These are phyloP conservation scores for Montipora capricornis DNA, from an alignment of 64 coral and sea anemone species.

Conservation along the genomic window DNA sequence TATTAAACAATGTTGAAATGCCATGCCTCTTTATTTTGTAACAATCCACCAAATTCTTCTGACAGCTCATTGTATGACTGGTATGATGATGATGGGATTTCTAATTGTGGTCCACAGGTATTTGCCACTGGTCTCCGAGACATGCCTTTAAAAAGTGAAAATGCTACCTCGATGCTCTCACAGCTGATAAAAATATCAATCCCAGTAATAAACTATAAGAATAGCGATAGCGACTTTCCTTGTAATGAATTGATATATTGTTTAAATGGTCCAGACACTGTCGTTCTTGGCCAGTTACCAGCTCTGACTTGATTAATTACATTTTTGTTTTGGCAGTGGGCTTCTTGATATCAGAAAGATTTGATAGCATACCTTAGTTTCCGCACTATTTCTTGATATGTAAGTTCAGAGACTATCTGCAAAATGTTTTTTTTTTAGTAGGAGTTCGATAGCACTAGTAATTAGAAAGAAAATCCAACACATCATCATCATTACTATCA, in stretches of 20 bases:
- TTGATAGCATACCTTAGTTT: conserved; percentile 66
- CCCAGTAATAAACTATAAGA: conserved; percentile 90
- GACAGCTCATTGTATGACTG: conserved; percentile 82
- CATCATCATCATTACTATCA: too few relatives aligned
- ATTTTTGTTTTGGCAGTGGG: conserved; percentile 71
- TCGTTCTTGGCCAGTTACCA: conserved; percentile 46
- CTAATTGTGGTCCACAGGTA: conserved; percentile 66
- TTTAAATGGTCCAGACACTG: conserved; percentile 72
- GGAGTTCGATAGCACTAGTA: too few relatives aligned
- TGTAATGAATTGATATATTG: conserved; percentile 64
- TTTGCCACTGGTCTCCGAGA: conserved; percentile 69
- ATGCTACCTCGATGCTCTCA: conserved; percentile 62
- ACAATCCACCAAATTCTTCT: conserved; percentile 71
- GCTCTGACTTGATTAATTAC: conserved; percentile 59
- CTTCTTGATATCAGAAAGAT: conserved; percentile 66
- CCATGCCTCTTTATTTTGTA: conserved; percentile 70
- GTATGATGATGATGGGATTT: conserved; percentile 69
- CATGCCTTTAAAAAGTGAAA: conserved; percentile 60
- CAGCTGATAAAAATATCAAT: conserved; percentile 58
- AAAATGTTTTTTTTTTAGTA: too few relatives aligned
- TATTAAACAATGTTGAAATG: conserved; percentile 53
- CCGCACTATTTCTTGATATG: too few relatives aligned
- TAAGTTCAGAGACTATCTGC: too few relatives aligned
- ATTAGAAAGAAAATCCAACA: too few relatives aligned
- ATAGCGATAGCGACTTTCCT: conserved; percentile 33